These are phyloP conservation scores for Anthrax anthrax DNA, from an alignment of 2,888 invertebrate species.

Conservation along the genomic window DNA sequence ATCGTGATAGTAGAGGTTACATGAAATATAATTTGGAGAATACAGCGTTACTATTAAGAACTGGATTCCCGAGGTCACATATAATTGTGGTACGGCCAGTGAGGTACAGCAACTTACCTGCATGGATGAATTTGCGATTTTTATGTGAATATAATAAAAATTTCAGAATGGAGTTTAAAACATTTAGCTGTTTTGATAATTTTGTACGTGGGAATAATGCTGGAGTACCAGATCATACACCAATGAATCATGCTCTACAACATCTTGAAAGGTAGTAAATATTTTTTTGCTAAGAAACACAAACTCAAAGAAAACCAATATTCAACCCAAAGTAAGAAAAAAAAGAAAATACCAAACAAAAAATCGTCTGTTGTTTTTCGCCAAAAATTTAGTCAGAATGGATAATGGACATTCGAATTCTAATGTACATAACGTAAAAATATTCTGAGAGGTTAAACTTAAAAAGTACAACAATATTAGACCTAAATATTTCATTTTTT, in stretches of 20 bases:
- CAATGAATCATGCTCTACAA: conserved; percentile 52
- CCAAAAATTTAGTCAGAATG: too few species aligned
- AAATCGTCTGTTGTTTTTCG: too few species aligned
- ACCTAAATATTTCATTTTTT: too few species aligned
- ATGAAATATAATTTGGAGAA: conserved; percentile 69
- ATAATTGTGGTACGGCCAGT: conserved; percentile 58
- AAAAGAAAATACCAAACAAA: too few species aligned
- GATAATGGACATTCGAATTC: too few species aligned
- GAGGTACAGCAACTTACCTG: conserved; percentile 37
- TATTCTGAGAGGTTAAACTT: too few species aligned
- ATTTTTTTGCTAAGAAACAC: conserved; percentile 1
- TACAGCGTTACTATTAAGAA: conserved; percentile 52
- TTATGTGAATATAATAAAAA: not conserved
- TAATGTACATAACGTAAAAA: too few species aligned
- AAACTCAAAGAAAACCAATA: too few species aligned
- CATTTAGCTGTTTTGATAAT: conserved; percentile 78
- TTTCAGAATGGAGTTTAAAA: conserved; percentile 62
- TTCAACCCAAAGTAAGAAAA: too few species aligned
- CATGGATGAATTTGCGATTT: not conserved
- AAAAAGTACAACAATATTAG: too few species aligned
- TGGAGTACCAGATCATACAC: conserved; percentile 69
- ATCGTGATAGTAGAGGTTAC: conserved; percentile 61
- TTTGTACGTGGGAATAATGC: conserved; percentile 69
- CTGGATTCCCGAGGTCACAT: conserved; percentile 55
- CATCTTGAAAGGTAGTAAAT: conserved; percentile 52